phyloP scores from a whole-genome alignment of 2,888 invertebrate genomes.

The Rutpela maculata region DNA sequence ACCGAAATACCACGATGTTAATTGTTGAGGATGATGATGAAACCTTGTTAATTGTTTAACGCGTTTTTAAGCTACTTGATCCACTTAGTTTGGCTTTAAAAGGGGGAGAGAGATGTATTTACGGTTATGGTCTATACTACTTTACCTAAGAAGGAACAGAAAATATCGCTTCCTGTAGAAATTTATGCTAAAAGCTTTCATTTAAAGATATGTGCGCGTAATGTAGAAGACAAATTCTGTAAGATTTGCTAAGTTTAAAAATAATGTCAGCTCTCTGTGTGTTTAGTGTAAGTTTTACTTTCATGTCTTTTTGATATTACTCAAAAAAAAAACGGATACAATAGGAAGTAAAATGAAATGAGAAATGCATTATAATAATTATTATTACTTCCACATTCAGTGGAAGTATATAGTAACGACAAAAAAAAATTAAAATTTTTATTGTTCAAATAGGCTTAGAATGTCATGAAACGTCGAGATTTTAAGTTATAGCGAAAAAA shows the following conservation, averaged over 20 bases:
- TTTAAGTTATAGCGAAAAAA: no score
- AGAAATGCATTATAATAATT: no score
- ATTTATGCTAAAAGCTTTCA: constrained; percentile 40
- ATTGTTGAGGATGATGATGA: constrained; percentile 63
- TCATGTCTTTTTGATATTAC: no score
- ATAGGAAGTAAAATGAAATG: no score
- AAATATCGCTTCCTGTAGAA: constrained; percentile 33
- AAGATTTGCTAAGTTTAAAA: constrained; percentile 3
- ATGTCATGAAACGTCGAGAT: no score
- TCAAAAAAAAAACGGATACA: no score
- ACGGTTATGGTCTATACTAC: constrained; percentile 36
- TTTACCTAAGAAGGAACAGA: constrained; percentile 34
- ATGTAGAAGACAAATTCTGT: not conserved
- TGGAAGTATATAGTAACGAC: no score
- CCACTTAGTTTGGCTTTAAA: constrained; percentile 15
- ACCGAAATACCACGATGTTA: constrained; percentile 67
- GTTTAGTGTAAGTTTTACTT: not conserved
- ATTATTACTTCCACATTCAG: no score
- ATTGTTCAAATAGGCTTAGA: no score
- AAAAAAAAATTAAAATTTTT: no score
- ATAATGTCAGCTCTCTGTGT: not conserved
- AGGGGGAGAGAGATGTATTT: constrained; percentile 31
- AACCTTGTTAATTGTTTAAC: constrained; percentile 59
- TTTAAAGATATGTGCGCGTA: constrained; percentile 11
- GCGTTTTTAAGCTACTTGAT: constrained; percentile 35